A percentile compares a stretch with the other conserved stretches of the same genome.
phyloP scores from a whole-genome alignment of 2,797 vertebrate species.

The Clangula hyemalis region DNA sequence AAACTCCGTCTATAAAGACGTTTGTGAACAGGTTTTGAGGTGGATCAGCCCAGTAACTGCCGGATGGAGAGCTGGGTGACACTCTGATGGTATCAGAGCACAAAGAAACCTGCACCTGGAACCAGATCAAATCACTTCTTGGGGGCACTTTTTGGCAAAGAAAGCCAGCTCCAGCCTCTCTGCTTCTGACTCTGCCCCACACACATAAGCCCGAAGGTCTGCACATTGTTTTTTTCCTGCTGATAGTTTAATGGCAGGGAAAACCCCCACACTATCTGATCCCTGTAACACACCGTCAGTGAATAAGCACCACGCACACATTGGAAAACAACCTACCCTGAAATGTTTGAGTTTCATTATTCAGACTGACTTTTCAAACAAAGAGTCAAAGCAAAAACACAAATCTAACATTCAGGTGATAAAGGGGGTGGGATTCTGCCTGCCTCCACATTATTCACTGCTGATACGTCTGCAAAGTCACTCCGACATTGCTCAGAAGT shows the following conservation, averaged over 20 bases:
- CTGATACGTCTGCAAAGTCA: not conserved
- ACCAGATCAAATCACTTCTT: not conserved
- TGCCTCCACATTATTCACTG: not conserved
- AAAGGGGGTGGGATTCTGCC: not conserved
- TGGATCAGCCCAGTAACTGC: not conserved
- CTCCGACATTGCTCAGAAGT: not conserved
- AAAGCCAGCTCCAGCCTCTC: not conserved
- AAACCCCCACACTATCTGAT: not conserved
- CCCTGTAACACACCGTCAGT: not conserved
- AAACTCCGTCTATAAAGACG: not conserved
- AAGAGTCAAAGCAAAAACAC: not conserved
- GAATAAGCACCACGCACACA: not conserved
- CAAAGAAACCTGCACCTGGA: not conserved
- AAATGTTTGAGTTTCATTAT: not conserved
- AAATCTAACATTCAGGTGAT: not conserved
- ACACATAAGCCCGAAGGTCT: not conserved
- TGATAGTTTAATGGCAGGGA: not conserved
- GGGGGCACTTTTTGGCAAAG: not conserved
- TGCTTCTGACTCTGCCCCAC: not conserved
- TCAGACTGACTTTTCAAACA: conserved; percentile 18
- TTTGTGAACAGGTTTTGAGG: not conserved
- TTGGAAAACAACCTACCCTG: not conserved
- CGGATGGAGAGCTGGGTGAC: not conserved
- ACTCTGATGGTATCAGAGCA: not conserved
- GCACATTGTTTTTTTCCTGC: not conserved